Evolutionary conservation across 2,113 vertebrate species (phyloP).

Genomic region (Semicossyphus pulcher): DNA sequence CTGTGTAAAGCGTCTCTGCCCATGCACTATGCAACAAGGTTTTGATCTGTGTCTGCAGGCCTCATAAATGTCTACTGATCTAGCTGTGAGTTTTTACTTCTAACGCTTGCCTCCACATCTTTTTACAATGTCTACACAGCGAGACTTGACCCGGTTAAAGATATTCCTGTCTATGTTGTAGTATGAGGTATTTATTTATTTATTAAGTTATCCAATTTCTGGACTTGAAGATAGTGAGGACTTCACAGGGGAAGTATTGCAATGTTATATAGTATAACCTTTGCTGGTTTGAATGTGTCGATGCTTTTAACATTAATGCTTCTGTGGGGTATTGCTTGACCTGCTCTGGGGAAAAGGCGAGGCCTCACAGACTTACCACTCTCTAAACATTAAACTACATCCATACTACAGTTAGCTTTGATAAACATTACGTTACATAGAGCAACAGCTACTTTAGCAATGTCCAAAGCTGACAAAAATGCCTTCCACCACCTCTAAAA

Average conservation of each 20-base stretch:
- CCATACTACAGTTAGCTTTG: no score
- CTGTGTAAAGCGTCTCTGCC: conserved; percentile 36
- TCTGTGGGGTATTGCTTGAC: background rate
- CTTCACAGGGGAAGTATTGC: background rate
- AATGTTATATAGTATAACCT: background rate
- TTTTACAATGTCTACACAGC: conserved; percentile 47
- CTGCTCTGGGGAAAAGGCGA: background rate
- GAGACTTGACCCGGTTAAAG: conserved; percentile 42
- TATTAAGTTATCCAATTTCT: conserved; percentile 10
- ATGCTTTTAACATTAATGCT: background rate
- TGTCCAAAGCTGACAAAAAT: no score
- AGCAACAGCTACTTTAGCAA: no score
- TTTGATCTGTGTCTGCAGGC: conserved; percentile 58
- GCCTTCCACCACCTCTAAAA: no score
- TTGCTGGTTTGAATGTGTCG: background rate
- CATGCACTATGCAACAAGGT: conserved; percentile 25
- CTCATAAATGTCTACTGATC: conserved; percentile 40
- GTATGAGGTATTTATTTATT: conserved; percentile 29
- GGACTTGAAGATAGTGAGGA: conserved; percentile 1
- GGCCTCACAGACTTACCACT: background rate
- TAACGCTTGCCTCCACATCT: conserved; percentile 43
- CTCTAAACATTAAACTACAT: background rate
- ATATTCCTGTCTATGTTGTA: conserved; percentile 35
- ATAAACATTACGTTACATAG: no score
- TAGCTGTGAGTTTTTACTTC: conserved; percentile 41